Percentiles rank a stretch among this genome's conserved stretches.
phyloP scores from a whole-genome alignment of 2,113 vertebrate genomes.

The Paramisgurnus dabryanus region DNA sequence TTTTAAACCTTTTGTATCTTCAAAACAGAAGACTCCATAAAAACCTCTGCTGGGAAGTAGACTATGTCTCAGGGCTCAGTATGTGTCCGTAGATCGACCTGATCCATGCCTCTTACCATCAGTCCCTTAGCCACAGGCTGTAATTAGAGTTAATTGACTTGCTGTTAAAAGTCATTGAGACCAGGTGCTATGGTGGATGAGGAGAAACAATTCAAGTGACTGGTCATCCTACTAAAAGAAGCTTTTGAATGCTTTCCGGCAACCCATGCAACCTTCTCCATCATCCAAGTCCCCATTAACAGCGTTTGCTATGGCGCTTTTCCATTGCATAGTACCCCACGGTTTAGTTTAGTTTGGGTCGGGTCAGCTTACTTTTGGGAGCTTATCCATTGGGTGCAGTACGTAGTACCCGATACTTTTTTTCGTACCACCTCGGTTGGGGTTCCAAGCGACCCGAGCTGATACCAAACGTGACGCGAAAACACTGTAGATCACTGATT shows the following conservation, averaged over 20 bases:
- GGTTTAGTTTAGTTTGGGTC: too few relatives aligned
- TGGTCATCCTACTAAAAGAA: constrained; percentile 2
- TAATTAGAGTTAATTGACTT: constrained; percentile 54
- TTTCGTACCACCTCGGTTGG: too few relatives aligned
- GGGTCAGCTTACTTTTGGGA: too few relatives aligned
- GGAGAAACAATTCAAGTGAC: background rate
- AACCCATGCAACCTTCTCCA: constrained; percentile 20
- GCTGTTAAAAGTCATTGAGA: constrained; percentile 20
- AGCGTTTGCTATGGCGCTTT: background rate
- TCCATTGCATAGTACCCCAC: too few relatives aligned
- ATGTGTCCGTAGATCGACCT: constrained; percentile 4
- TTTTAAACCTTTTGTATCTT: too few relatives aligned
- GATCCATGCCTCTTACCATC: background rate
- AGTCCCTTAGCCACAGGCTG: background rate
- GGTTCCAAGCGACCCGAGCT: too few relatives aligned
- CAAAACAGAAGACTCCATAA: too few relatives aligned
- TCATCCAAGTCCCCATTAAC: constrained; percentile 30
- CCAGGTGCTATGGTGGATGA: background rate
- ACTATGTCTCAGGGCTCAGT: constrained; percentile 26
- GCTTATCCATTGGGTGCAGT: too few relatives aligned
- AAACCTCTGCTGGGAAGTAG: background rate
- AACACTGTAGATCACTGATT: too few relatives aligned
- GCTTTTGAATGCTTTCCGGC: background rate
- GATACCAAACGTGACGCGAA: too few relatives aligned
- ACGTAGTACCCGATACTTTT: too few relatives aligned